A percentile compares a stretch with the other conserved stretches of the same genome.
Conservation (phyloP, 2,797 vertebrate genomes). For the Pachyuromys duprasi region DNA sequence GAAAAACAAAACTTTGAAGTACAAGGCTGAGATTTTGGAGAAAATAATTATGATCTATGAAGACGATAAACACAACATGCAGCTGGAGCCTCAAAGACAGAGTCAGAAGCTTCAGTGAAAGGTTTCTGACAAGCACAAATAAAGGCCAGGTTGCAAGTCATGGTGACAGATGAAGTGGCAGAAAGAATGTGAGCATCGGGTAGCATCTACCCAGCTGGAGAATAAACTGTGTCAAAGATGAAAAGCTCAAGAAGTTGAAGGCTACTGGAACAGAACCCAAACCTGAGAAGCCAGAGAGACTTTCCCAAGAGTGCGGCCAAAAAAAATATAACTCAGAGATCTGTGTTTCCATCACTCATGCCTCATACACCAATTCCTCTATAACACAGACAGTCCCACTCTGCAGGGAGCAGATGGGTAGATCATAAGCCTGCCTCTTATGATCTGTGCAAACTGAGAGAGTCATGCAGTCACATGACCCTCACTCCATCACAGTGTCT, state of each 20-base stretch:
- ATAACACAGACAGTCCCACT: slow-evolving; percentile 92
- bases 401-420: slow-evolving; percentile 96
- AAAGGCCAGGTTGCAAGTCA: slow-evolving; percentile 93
- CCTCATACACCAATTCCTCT: slow-evolving; percentile 88
- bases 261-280: slow-evolving; percentile 94
- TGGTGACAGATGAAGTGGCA: slow-evolving; percentile 95
- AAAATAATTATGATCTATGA: slow-evolving; percentile 95
- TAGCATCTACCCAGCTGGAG: slow-evolving; percentile 97
- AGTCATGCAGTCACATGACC: slow-evolving; percentile 94
- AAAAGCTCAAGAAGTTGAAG: slow-evolving; percentile 98
- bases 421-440: slow-evolving; percentile 94
- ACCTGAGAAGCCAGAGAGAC: slow-evolving; percentile 88
- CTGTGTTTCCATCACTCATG: slow-evolving; percentile 89
- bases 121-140: slow-evolving; percentile 91
- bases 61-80: slow-evolving; percentile 93
- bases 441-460: slow-evolving; percentile 94
- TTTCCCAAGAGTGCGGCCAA: slow-evolving; percentile 91
- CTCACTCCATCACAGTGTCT: slow-evolving; percentile 93
- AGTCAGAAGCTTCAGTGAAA: slow-evolving; percentile 93
- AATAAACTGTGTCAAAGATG: slow-evolving; percentile 99
- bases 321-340: slow-evolving; percentile 87
- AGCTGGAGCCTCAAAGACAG: slow-evolving; percentile 92
- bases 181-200: slow-evolving; percentile 95
- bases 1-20: slow-evolving; percentile 93
- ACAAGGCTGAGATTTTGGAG: slow-evolving; percentile 97